Percentiles rank a stretch among this genome's conserved stretches.
Evolutionary conservation across 2,113 vertebrate species (phyloP).

Genomic region (Nettapus auritus): DNA sequence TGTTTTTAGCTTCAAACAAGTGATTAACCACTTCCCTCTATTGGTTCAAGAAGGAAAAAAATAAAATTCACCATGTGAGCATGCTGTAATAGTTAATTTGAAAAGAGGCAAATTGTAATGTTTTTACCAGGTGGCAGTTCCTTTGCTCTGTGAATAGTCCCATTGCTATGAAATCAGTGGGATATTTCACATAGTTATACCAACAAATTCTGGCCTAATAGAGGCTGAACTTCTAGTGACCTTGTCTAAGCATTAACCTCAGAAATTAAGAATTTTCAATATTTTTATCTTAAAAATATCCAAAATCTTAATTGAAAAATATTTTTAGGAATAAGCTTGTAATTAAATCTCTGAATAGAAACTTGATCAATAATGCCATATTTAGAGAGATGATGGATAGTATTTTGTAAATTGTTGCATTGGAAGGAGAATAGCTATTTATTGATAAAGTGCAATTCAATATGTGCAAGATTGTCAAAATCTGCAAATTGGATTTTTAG

Average conservation of each 20-base stretch:
- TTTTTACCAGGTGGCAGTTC: slow-evolving; percentile 12
- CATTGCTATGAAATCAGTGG: neutral
- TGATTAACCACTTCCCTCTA: slow-evolving; percentile 10
- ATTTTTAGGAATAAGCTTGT: neutral
- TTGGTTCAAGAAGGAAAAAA: neutral
- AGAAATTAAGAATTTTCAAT: neutral
- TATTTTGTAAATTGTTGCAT: neutral
- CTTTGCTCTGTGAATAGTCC: neutral
- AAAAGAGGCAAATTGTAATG: neutral
- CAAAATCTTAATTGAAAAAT: neutral
- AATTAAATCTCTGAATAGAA: neutral
- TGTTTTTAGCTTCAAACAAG: slow-evolving; percentile 11
- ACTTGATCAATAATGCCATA: neutral
- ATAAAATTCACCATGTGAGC: neutral
- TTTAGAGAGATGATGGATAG: neutral
- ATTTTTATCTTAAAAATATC: neutral
- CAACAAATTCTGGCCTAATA: neutral
- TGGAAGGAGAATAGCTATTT: neutral
- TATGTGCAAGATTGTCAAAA: neutral
- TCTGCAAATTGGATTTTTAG: neutral
- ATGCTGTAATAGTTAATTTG: neutral
- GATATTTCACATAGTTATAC: neutral
- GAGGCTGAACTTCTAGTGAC: slow-evolving; percentile 11
- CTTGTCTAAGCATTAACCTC: neutral
- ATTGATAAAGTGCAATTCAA: neutral